A percentile compares a stretch with the other conserved stretches of the same genome.
These are phyloP conservation scores for Micoletzkya japonica DNA, from an alignment of 2,888 invertebrate genomes.

Conservation along the genomic window DNA sequence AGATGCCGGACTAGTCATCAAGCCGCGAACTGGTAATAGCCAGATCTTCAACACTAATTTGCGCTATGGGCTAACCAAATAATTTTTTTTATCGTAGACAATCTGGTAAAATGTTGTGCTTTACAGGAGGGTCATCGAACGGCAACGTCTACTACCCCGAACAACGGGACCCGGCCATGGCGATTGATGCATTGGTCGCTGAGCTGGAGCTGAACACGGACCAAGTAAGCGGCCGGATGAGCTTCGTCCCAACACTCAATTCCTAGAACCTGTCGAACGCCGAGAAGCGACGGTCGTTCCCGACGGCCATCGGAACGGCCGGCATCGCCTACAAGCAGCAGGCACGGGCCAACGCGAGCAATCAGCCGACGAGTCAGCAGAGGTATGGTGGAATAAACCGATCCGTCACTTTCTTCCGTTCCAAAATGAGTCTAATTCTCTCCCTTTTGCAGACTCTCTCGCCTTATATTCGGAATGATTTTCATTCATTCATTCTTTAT, in stretches of 20 bases:
- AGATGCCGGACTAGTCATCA: slow-evolving; percentile 37
- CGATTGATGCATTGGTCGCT: slow-evolving; percentile 60
- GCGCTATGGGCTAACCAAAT: no score
- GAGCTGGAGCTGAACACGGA: slow-evolving; percentile 61
- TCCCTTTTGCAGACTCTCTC: no score
- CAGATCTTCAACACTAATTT: no score
- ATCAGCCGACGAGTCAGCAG: slow-evolving; percentile 5
- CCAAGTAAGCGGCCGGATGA: slow-evolving; percentile 30
- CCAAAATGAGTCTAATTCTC: no score
- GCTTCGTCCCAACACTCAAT: not conserved
- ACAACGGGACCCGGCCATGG: slow-evolving; percentile 45
- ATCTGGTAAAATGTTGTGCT: no score
- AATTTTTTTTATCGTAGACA: no score
- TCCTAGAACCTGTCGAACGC: slow-evolving; percentile 18
- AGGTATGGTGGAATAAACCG: not conserved
- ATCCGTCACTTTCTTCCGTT: no score
- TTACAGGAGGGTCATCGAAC: not conserved
- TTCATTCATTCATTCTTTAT: no score
- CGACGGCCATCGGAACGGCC: slow-evolving; percentile 30
- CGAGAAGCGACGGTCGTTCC: slow-evolving; percentile 50
- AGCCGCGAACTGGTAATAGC: not conserved
- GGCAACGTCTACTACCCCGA: slow-evolving; percentile 5
- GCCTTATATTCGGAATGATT: no score
- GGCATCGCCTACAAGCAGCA: slow-evolving; percentile 4
- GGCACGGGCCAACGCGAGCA: not conserved